Conservation (phyloP, 1,140 invertebrate genomes). For the Drosophila ambigua region DNA sequence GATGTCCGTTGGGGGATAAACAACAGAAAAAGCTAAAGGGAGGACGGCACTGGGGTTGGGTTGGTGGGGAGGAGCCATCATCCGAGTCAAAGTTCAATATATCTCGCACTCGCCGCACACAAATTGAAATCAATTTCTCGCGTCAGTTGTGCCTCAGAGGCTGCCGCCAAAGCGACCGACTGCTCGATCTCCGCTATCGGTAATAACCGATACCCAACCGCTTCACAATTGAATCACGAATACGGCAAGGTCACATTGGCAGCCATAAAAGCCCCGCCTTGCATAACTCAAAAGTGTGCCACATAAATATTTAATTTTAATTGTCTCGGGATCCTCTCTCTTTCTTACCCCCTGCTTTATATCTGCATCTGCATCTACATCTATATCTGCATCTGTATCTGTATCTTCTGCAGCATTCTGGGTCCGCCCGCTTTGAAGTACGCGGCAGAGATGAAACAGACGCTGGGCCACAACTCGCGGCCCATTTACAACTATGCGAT, state of each 20-base stretch:
- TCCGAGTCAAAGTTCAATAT: slow-evolving; percentile 60
- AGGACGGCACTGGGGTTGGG: too few relatives aligned
- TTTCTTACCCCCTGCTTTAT: neutral
- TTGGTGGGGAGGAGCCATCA: too few relatives aligned
- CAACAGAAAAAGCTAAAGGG: slow-evolving; percentile 33
- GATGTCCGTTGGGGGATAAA: slow-evolving; percentile 51
- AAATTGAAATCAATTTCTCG: slow-evolving; percentile 14
- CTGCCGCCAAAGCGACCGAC: too few relatives aligned
- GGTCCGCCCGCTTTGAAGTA: slow-evolving; percentile 91
- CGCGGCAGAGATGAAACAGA: slow-evolving; percentile 88
- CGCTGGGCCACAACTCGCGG: slow-evolving; percentile 88
- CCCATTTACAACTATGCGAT: slow-evolving; percentile 94
- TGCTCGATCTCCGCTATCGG: too few relatives aligned
- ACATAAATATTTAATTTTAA: slow-evolving; percentile 77
- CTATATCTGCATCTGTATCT: too few relatives aligned
- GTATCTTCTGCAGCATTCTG: slow-evolving; percentile 86
- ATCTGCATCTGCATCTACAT: too few relatives aligned
- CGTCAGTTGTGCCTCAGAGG: slow-evolving; percentile 11
- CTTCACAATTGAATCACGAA: slow-evolving; percentile 30
- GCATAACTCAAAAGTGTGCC: slow-evolving; percentile 79
- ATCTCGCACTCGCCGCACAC: slow-evolving; percentile 17
- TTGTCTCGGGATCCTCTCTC: slow-evolving; percentile 5
- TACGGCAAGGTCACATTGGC: slow-evolving; percentile 67
- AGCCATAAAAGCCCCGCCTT: slow-evolving; percentile 65
- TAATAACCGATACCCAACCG: slow-evolving; percentile 1